Evolutionary conservation across 2,797 vertebrate genomes (phyloP), one percentile per base, ranked within the genome.

Genomic region (Huso huso): DNA sequence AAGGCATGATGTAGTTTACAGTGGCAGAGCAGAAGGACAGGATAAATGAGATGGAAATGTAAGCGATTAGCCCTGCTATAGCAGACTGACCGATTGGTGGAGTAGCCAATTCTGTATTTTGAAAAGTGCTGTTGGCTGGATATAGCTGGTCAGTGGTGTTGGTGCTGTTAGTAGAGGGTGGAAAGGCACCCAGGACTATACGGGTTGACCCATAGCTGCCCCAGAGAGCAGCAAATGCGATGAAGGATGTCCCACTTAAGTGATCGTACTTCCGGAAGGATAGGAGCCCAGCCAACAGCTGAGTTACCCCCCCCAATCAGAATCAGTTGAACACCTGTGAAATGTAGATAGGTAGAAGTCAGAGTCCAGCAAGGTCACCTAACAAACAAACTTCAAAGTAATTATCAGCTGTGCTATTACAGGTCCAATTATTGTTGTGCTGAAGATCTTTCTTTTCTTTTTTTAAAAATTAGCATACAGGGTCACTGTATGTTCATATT

Each of bases 1-100:
- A 93, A 48, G 93, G 93, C 93, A 94, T 93, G 77, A 96, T 92
- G 79, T 92, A 93, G 79, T 90, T 96, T 63, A 94, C 88, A 0
- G 92, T 94, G 74, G 93, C 92, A 0, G 93, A 94, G 78, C 93
- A 95, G 79, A 95, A 94, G 63, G 90, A 79, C 2, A 95, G 78
- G 67, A 94, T 76, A 64, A 90, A 87, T 7, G 93, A 91, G 50
- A 94, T 85, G 48, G 89, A 67, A 37, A 92, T 91, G 48, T 92
- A 94, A 0, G 92, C 87, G 15, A 94, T 79, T 58, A 95, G 82
- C n/a, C 93, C 93, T 0, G 93, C 86, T 7, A 94, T 86, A 0
- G 87, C 87, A 0, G 92, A 84, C 71, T 94, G 84, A 7, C 68
- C 76, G n/a, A 87, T 13, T 0, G 74, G 78, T 48, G 71, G 70